Conservation (phyloP, 2,113 vertebrate genomes). For the Bujurquina vittata region DNA sequence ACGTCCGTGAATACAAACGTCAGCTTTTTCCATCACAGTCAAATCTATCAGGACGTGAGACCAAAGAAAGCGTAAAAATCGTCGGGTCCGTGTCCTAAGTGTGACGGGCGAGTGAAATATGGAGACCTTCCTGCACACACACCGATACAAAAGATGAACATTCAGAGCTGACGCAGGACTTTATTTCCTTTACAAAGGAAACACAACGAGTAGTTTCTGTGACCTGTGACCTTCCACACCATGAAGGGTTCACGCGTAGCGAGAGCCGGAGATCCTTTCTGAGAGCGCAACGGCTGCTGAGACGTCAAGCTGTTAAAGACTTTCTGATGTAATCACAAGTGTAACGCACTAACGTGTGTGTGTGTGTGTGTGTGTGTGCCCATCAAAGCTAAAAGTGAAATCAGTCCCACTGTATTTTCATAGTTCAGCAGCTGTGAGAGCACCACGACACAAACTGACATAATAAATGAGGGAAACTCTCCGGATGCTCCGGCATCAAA, state of each 20-base stretch:
- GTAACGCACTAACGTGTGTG: not conserved
- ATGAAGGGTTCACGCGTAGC: too few relatives aligned
- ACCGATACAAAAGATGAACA: not conserved
- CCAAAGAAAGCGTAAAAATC: not conserved
- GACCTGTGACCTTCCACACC: too few relatives aligned
- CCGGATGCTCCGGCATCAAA: not conserved
- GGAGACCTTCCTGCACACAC: not conserved
- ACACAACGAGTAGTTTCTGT: too few relatives aligned
- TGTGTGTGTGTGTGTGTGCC: not conserved
- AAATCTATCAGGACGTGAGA: not conserved
- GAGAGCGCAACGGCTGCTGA: not conserved
- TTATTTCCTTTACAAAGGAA: too few relatives aligned
- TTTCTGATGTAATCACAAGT: not conserved
- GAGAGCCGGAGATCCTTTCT: not conserved
- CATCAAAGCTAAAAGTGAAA: not conserved
- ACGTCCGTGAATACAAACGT: not conserved
- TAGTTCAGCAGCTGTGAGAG: slow-evolving; percentile 5
- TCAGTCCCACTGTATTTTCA: not conserved
- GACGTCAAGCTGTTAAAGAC: not conserved
- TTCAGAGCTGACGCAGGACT: not conserved
- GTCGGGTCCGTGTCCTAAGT: not conserved
- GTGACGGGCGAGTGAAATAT: not conserved
- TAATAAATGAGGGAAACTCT: not conserved
- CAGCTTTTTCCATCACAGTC: not conserved
- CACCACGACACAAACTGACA: not conserved